Base-by-base conservation (phyloP, 2,797 vertebrate genomes). In the Lepilemur ruficaudatus region DNA sequence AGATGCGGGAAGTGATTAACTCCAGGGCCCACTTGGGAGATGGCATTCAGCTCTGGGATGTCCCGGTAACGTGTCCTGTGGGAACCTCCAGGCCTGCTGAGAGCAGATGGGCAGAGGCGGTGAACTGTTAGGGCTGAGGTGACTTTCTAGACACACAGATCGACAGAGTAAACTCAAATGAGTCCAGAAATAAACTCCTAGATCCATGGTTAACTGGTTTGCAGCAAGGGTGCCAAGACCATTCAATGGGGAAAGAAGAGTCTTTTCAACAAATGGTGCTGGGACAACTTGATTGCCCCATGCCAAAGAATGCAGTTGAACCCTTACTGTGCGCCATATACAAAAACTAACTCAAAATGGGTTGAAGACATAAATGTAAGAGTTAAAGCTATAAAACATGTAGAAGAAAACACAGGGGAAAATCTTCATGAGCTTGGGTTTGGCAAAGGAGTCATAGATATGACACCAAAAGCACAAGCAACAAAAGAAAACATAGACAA, bases 1-100 rank as follows among this genome's bases (percentile, higher is more conserved):
- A 95, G 80, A 79, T 93, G 11, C 0, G 12, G 73, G 82, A 94
- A 95, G 80, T 80, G 94, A 92, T 93, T 63, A 87, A 52, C 86
- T 95, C 84, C 43, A 28, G 38, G 72, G 30, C 50, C 59, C 59
- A 2, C 61, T 57, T 0, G 35, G 70, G 94, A 92, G 73, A 70
- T 20, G 32, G 23, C 3, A 4, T 41, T 83, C 22, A 4, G 83
- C 85, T 81, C 57, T 83, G 83, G 95, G 82, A 48, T 89, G 55
- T 87, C 88, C 87, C 4, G 0, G 84, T 17, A 91, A 67, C 0
- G 0, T 0, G 8, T 59, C 78, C 65, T 48, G 2, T 0, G 5
- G 96, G 55, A 78, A 41, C 46, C 78, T 81, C 76, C 2, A 48
- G 48, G 52, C 63, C 28, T n/a, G 41, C 38, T 0, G 5, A 92